These are phyloP conservation scores for Melopsittacus undulatus DNA, from an alignment of 2,797 vertebrate genomes.

Conservation along the genomic window DNA sequence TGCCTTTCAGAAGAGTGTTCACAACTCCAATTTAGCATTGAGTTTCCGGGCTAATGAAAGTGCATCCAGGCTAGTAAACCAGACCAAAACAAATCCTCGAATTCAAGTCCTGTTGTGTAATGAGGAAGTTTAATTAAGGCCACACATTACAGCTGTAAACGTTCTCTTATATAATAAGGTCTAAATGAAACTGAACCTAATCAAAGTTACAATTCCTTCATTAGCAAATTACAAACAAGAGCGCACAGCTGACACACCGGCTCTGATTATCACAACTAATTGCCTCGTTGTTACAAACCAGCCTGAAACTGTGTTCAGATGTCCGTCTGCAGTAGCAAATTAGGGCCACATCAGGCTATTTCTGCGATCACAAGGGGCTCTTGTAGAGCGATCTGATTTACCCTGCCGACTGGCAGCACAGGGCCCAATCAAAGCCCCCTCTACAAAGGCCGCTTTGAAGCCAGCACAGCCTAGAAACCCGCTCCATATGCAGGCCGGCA, in stretches of 20 bases:
- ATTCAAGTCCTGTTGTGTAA: conserved; percentile 76
- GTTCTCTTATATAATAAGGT: conserved; percentile 83
- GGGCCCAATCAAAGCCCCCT: conserved; percentile 83
- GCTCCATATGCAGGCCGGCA: conserved; percentile 82
- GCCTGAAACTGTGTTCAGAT: conserved; percentile 80
- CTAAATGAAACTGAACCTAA: conserved; percentile 87
- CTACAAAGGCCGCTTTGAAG: conserved; percentile 85
- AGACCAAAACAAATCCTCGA: conserved; percentile 77
- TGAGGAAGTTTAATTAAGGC: conserved; percentile 86
- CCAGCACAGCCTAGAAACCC: conserved; percentile 71
- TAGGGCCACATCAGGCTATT: conserved; percentile 84
- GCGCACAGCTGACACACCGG: conserved; percentile 83
- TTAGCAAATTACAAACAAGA: conserved; percentile 96
- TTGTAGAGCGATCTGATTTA: conserved; percentile 72
- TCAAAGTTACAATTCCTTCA: conserved; percentile 95
- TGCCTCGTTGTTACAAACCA: conserved; percentile 86
- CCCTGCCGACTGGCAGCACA: conserved; percentile 75
- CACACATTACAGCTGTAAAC: conserved; percentile 83
- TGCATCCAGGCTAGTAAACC: conserved; percentile 63
- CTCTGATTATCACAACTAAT: conserved; percentile 90
- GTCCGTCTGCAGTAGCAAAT: conserved; percentile 80
- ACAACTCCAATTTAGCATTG: background rate
- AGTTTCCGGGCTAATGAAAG: conserved; percentile 68
- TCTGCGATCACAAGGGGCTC: conserved; percentile 81
- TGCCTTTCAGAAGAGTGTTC: background rate